Percentiles rank a stretch among this genome's conserved stretches.
phyloP scores from a whole-genome alignment of 2,113 vertebrate genomes.

The Aegithalos caudatus region DNA sequence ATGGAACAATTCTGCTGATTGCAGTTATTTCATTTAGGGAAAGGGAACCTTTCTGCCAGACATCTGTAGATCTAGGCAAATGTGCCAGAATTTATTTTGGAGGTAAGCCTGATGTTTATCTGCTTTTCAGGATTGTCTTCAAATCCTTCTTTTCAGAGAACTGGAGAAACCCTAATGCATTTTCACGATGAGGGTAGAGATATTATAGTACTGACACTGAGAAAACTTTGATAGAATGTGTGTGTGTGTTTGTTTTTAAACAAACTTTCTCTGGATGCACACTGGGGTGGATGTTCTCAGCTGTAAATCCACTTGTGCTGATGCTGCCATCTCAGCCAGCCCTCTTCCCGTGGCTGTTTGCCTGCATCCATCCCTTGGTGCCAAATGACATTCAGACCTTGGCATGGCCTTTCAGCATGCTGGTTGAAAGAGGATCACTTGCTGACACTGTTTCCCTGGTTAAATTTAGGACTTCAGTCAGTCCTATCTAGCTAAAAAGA shows the following conservation, averaged over 20 bases:
- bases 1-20: not conserved
- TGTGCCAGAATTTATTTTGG: not conserved
- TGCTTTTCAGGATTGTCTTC: not conserved
- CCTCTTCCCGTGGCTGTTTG: not conserved
- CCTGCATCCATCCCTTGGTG: not conserved
- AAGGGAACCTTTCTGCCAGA: not conserved
- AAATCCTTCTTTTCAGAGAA: not conserved
- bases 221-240: not conserved
- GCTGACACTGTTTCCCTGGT: not conserved
- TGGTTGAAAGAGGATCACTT: constrained; percentile 3
- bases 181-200: not conserved
- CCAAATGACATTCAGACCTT: not conserved
- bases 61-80: not conserved
- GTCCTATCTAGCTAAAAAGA: not conserved
- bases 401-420: not conserved
- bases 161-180: not conserved
- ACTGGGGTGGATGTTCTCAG: not conserved
- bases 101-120: not conserved
- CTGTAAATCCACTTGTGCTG: not conserved
- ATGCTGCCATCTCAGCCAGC: not conserved
- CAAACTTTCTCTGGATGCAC: not conserved
- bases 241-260: not conserved
- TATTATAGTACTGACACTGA: not conserved
- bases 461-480: not conserved
- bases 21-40: not conserved